Evolutionary conservation across 1,140 invertebrate genomes (phyloP).

Genomic region (Acromyrmex charruanus): DNA sequence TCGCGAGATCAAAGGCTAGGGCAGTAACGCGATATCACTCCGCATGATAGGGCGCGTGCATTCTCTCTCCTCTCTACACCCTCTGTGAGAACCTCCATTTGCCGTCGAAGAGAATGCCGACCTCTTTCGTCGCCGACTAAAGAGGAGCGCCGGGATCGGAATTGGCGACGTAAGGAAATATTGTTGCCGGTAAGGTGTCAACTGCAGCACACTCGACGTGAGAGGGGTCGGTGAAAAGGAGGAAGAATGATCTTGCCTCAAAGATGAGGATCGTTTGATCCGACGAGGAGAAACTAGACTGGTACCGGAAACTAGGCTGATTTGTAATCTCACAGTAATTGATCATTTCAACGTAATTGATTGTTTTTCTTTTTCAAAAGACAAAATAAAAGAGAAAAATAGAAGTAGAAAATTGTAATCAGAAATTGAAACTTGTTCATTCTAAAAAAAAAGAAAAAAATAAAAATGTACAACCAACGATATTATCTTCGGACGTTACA

Average conservation of each 20-base stretch:
- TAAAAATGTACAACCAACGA: not conserved
- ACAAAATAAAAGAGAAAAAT: not conserved
- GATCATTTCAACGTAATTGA: not conserved
- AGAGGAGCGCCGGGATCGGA: slow-evolving; percentile 11
- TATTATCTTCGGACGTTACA: not conserved
- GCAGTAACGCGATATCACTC: slow-evolving; percentile 86
- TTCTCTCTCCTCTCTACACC: slow-evolving; percentile 19
- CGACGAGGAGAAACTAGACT: not conserved
- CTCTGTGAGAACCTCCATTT: slow-evolving; percentile 11
- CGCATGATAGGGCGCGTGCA: slow-evolving; percentile 69
- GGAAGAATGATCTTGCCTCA: slow-evolving; percentile 41
- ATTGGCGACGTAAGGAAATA: slow-evolving; percentile 70
- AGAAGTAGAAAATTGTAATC: not conserved
- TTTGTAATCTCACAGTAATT: not conserved
- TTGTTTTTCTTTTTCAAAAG: not conserved
- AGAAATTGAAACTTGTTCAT: not conserved
- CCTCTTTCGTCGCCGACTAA: slow-evolving; percentile 33
- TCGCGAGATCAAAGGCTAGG: slow-evolving; percentile 86
- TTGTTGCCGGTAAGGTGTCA: slow-evolving; percentile 67
- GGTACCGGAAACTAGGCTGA: slow-evolving; percentile 6
- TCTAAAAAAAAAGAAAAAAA: not conserved
- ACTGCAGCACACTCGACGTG: slow-evolving; percentile 63
- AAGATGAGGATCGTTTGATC: slow-evolving; percentile 48
- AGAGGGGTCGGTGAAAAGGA: not conserved
- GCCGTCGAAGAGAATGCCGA: not conserved